Base-by-base conservation (phyloP, 1,140 invertebrate genomes). In the Heliconius nattereri region DNA sequence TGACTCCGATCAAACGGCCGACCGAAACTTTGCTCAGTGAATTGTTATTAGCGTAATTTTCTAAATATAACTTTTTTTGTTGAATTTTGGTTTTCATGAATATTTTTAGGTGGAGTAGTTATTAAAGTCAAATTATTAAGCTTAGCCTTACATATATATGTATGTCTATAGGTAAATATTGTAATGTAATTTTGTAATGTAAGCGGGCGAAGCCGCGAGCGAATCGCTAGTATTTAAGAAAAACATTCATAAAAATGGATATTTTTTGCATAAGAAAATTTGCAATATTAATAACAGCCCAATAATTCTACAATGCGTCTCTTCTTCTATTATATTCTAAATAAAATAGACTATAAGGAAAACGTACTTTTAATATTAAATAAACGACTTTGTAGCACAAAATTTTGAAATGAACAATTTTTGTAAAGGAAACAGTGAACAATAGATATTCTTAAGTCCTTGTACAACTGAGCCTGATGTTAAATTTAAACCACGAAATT, bases 41-140 rank as follows among this genome's bases (percentile, higher is more conserved):
- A 75, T 72, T 66, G 60, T 66, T 72, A 75, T 75, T 60, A 35
- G 29, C 49, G 35, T 37, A 29, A 75, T 75, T 75, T 75, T 75
- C 45, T 75, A 57, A 75, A 75, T 54, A 75, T 75, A 75, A 57
- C 73, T 74, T 74, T 49, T 74, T 75, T 60, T 66, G 60, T 66
- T 26, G 11, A 35, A 35, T 35, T 35, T 35, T 35, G 32, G 32
- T 35, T 35, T 35, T 35, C 29, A 66, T 29, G 26, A 26, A 29
- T 66, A 37, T 75, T 66, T 35, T 35, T 19, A 66, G 9, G n/a
- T 7, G 9, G 8, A 49, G 54, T 37, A 74, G 23, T 74, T 29
- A 20, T 75, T 60, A 75, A 57, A 75, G 29, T 75, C 73, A 57
- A 54, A 52, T 20, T 52, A 75, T 75, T 32, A 57, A 7, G 26